Evolutionary conservation across 2,888 invertebrate genomes (phyloP).

Genomic region (Acleris holmiana): DNA sequence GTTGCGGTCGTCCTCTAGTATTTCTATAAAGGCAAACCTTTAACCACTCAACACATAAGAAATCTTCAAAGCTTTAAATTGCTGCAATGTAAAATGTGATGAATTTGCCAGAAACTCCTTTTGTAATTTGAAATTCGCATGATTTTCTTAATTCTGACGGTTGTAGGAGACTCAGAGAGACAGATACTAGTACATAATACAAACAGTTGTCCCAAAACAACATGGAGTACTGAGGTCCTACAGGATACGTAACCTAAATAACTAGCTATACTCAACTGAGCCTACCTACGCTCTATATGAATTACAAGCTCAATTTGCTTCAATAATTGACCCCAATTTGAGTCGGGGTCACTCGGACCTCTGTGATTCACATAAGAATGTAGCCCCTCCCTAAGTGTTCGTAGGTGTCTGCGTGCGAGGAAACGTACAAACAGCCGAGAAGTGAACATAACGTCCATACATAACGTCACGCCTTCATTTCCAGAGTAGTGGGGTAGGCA

Average conservation of each 20-base stretch:
- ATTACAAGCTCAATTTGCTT: slow-evolving; percentile 64
- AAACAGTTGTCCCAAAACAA: neutral
- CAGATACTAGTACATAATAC: neutral
- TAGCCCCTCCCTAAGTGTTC: slow-evolving; percentile 43
- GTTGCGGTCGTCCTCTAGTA: no score
- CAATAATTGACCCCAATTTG: slow-evolving; percentile 71
- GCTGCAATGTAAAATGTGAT: no score
- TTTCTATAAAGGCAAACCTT: no score
- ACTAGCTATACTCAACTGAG: slow-evolving; percentile 2
- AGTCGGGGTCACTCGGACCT: slow-evolving; percentile 49
- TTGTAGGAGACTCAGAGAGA: no score
- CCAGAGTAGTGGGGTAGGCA: no score
- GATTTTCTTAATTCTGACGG: no score
- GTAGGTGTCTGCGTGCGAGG: slow-evolving; percentile 32
- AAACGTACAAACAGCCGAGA: slow-evolving; percentile 4
- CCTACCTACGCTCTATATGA: slow-evolving; percentile 62
- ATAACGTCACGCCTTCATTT: no score
- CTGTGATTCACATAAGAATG: slow-evolving; percentile 59
- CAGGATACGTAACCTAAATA: slow-evolving; percentile 3
- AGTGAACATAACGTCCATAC: no score
- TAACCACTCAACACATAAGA: no score
- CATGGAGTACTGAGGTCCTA: neutral
- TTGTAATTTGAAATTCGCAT: no score
- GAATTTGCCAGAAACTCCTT: no score
- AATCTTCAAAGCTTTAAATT: no score